Evolutionary conservation across 2,888 invertebrate genomes (phyloP).

Genomic region (Trachelus tabidus): DNA sequence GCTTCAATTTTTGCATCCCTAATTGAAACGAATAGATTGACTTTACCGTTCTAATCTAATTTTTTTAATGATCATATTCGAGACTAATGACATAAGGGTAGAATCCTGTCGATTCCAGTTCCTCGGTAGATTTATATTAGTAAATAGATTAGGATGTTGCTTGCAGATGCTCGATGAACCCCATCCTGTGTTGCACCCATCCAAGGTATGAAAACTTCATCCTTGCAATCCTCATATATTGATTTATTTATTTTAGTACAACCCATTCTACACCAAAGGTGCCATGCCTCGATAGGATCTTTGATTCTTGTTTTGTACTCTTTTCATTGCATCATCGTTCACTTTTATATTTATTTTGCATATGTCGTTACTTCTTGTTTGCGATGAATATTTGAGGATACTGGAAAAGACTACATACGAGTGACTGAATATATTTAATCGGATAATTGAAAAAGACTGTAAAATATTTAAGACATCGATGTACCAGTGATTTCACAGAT

Average conservation of each 20-base stretch:
- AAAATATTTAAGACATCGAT: not conserved
- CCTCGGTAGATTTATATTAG: constrained; percentile 37
- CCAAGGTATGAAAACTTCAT: constrained; percentile 60
- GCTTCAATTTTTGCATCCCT: not conserved
- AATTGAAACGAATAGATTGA: not conserved
- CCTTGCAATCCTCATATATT: constrained; percentile 10
- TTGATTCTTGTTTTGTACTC: not conserved
- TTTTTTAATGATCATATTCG: not conserved
- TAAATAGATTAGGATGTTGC: constrained; percentile 61
- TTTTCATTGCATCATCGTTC: not conserved
- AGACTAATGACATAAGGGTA: not conserved
- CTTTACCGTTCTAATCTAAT: not conserved
- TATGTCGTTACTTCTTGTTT: not conserved
- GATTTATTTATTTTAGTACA: not conserved
- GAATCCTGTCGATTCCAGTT: constrained; percentile 1
- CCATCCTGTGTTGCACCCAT: constrained; percentile 64
- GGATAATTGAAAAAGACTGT: not conserved
- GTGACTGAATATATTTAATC: not conserved
- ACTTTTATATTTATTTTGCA: not conserved
- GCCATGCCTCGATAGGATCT: not conserved
- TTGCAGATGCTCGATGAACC: constrained; percentile 65
- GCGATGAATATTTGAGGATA: not conserved
- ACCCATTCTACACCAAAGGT: not conserved
- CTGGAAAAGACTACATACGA: not conserved
- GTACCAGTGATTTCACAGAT: not conserved